These are phyloP conservation scores for Osmoderma eremita DNA, from an alignment of 2,888 invertebrate species.

Conservation along the genomic window DNA sequence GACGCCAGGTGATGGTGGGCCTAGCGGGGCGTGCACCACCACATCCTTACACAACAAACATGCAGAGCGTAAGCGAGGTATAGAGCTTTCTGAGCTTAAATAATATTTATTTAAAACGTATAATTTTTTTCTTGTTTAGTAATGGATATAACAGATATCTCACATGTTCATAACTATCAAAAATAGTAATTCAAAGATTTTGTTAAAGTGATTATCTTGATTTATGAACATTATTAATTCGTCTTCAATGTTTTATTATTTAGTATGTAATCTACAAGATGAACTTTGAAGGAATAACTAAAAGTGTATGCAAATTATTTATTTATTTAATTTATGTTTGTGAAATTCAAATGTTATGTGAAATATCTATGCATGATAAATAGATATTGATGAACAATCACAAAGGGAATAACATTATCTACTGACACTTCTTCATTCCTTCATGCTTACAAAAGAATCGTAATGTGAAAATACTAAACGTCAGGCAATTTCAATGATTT, in stretches of 20 bases:
- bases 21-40: conserved; percentile 63
- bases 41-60: conserved; percentile 66
- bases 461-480: conserved; percentile 31
- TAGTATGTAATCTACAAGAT: not conserved
- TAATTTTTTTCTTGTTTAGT: conserved; percentile 18
- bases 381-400: conserved; percentile 14
- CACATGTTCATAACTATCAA: conserved; percentile 45
- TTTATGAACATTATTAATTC: too few species aligned
- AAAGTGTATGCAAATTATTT: not conserved
- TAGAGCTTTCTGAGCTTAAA: conserved; percentile 42
- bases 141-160: conserved; percentile 46
- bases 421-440: conserved; percentile 27
- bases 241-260: not conserved
- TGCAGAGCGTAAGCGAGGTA: conserved; percentile 60
- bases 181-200: not conserved
- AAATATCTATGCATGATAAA: conserved; percentile 44
- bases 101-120: not conserved
- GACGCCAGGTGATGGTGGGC: conserved; percentile 61
- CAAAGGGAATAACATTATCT: conserved; percentile 16
- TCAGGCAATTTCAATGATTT: conserved; percentile 29
- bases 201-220: too few species aligned
- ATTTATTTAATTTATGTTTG: not conserved
- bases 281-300: too few species aligned
- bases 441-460: conserved; percentile 26
- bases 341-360: conserved; percentile 37